These are phyloP conservation scores for Cecidostiba fungosa DNA, from an alignment of 2,888 invertebrate species.

Conservation along the genomic window DNA sequence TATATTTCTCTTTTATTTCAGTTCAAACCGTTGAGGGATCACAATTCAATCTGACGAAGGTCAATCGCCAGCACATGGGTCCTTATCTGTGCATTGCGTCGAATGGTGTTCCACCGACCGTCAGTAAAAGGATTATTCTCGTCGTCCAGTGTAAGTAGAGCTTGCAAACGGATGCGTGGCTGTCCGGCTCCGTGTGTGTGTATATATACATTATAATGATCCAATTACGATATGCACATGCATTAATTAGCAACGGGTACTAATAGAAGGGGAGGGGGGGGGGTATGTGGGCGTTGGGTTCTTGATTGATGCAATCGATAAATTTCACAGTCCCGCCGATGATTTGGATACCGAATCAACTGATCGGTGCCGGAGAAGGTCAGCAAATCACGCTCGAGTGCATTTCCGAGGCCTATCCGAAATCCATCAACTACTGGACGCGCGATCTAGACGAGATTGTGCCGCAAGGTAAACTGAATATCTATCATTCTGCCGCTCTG, in stretches of 20 bases:
- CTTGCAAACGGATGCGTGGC: not conserved
- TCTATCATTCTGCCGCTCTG: slow-evolving; percentile 12
- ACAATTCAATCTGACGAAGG: slow-evolving; percentile 76
- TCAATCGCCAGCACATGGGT: slow-evolving; percentile 81
- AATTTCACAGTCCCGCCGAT: slow-evolving; percentile 81
- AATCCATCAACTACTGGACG: slow-evolving; percentile 84
- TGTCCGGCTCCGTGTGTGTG: not conserved
- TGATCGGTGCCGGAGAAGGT: slow-evolving; percentile 82
- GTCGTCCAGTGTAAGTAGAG: slow-evolving; percentile 81
- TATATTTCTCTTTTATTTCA: slow-evolving; percentile 75
- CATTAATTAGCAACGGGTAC: not conserved
- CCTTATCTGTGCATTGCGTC: slow-evolving; percentile 81
- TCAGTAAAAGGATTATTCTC: slow-evolving; percentile 81
- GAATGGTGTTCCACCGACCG: slow-evolving; percentile 81
- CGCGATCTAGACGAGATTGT: slow-evolving; percentile 82
- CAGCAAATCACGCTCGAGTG: slow-evolving; percentile 82
- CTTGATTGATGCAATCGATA: slow-evolving; percentile 51
- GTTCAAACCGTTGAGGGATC: slow-evolving; percentile 86
- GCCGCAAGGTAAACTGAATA: slow-evolving; percentile 79
- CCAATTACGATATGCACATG: slow-evolving; percentile 30
- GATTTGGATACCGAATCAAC: slow-evolving; percentile 82
- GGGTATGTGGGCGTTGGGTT: not conserved
- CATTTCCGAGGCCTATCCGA: slow-evolving; percentile 82
- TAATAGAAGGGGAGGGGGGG: not conserved
- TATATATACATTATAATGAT: slow-evolving; percentile 17